These are phyloP conservation scores for Typhlomys cinereus DNA, from an alignment of 2,113 vertebrate species.

Conservation along the genomic window DNA sequence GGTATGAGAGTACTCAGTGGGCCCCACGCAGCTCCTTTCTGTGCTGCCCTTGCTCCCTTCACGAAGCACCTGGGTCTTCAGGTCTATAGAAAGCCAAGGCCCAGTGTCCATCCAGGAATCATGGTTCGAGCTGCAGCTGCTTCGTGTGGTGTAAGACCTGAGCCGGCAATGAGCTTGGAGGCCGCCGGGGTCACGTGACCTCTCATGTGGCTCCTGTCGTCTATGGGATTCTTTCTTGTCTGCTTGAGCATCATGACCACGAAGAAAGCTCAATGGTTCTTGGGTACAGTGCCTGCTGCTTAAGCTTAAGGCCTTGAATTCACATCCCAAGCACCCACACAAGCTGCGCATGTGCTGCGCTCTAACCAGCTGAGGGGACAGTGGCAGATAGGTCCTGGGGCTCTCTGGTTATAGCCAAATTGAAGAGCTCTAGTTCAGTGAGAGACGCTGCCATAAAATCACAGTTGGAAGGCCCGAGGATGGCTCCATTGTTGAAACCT, in stretches of 20 bases:
- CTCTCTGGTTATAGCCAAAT: background rate
- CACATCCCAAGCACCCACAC: background rate
- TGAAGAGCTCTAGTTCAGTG: background rate
- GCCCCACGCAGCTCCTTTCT: background rate
- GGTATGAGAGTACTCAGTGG: background rate
- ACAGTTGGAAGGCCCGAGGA: background rate
- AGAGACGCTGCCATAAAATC: background rate
- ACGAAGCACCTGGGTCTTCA: background rate
- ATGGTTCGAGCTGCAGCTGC: accelerated
- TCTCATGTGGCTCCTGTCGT: background rate
- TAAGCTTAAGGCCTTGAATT: background rate
- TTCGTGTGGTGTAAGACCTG: accelerated
- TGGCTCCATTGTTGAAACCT: no score
- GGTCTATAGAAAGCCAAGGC: background rate
- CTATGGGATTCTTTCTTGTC: background rate
- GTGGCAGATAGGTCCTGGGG: background rate
- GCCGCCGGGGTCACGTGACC: accelerated
- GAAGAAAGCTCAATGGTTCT: background rate
- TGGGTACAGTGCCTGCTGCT: background rate
- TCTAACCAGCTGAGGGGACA: background rate
- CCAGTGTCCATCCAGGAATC: background rate
- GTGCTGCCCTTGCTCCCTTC: background rate
- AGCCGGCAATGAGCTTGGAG: background rate
- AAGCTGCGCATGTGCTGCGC: background rate
- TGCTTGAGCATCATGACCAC: background rate